These are phyloP conservation scores for Triplophysa dalaica DNA, from an alignment of 2,113 vertebrate species.

Conservation along the genomic window DNA sequence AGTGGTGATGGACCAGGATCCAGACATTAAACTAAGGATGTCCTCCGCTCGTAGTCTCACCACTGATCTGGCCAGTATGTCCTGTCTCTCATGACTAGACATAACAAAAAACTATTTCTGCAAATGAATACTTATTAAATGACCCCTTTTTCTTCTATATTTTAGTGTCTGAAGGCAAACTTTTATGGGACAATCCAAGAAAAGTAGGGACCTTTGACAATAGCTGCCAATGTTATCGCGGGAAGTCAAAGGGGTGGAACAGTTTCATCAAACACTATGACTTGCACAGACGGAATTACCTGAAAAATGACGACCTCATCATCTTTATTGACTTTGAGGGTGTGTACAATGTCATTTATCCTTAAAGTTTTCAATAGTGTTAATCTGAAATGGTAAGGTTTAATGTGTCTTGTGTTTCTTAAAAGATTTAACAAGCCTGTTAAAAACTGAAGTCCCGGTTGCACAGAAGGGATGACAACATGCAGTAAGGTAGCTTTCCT, in stretches of 20 bases:
- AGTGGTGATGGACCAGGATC: conserved; percentile 86
- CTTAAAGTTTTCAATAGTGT: not conserved
- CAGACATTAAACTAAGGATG: conserved; percentile 81
- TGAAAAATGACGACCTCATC: conserved; percentile 75
- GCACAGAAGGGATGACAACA: conserved; percentile 41
- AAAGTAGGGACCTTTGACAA: conserved; percentile 60
- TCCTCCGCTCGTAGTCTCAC: conserved; percentile 82
- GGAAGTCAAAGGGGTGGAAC: conserved; percentile 62
- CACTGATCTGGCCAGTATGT: conserved; percentile 70
- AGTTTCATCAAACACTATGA: conserved; percentile 72
- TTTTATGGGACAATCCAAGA: conserved; percentile 68
- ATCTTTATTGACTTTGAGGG: conserved; percentile 74
- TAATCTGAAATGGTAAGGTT: not conserved
- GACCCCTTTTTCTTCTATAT: conserved; percentile 2
- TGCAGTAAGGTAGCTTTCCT: conserved; percentile 15
- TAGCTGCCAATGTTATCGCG: conserved; percentile 57
- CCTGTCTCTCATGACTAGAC: not conserved
- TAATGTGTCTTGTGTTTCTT: conserved; percentile 19
- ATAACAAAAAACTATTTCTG: no score
- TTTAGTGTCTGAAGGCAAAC: conserved; percentile 56
- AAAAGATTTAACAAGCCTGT: conserved; percentile 68
- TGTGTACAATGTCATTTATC: conserved; percentile 24
- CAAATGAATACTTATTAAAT: not conserved
- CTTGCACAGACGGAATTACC: conserved; percentile 68
- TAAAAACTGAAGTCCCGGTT: conserved; percentile 71